Percentiles rank a stretch among this genome's conserved stretches.
These are phyloP conservation scores for Erebia ligea DNA, from an alignment of 2,888 invertebrate species.

Conservation along the genomic window DNA sequence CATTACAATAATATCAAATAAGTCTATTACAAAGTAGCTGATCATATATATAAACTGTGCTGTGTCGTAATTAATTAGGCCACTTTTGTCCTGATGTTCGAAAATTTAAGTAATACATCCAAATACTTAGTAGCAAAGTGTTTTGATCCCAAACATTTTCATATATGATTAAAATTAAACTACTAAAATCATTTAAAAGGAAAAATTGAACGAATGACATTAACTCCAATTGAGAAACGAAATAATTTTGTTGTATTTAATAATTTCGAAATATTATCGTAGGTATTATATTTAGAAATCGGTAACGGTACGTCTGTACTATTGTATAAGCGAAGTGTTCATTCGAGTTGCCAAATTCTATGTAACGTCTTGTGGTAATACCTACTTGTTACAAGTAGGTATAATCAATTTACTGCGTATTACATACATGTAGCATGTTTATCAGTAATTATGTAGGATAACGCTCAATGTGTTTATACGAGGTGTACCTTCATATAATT, in stretches of 20 bases:
- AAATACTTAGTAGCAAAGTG: conserved; percentile 4
- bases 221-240: conserved; percentile 12
- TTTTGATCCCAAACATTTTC: conserved; percentile 20
- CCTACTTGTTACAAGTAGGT: conserved; percentile 55
- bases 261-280: conserved; percentile 28
- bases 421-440: conserved; percentile 73
- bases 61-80: not conserved
- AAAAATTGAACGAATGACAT: conserved; percentile 12
- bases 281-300: conserved; percentile 38
- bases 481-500: conserved; percentile 66
- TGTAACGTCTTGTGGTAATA: conserved; percentile 70
- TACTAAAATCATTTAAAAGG: conserved; percentile 14
- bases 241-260: conserved; percentile 12
- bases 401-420: conserved; percentile 62
- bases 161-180: conserved; percentile 23
- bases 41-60: not conserved
- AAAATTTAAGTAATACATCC: not conserved
- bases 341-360: conserved; percentile 79
- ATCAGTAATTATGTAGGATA: conserved; percentile 72
- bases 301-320: conserved; percentile 41
- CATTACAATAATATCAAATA: not conserved
- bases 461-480: conserved; percentile 79
- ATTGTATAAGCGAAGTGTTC: conserved; percentile 68
- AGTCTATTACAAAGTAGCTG: not conserved
- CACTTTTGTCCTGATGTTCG: conserved; percentile 9